Percentiles rank a stretch among this genome's conserved stretches.
Evolutionary conservation across 2,797 vertebrate species (phyloP).

Genomic region (Helicolenus hilgendorfi): DNA sequence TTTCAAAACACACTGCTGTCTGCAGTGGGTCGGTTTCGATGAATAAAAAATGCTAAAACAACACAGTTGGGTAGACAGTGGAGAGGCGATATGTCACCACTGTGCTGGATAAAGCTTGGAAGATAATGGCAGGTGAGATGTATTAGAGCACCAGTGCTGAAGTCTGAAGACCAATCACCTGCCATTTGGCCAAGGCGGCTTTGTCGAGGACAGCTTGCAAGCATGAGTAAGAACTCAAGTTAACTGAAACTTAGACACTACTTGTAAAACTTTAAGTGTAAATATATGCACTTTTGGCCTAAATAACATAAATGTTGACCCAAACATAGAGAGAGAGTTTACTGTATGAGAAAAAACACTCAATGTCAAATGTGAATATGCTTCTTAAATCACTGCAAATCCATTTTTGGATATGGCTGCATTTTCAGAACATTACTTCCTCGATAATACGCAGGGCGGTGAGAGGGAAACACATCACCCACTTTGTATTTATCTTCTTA

Average conservation of each 20-base stretch:
- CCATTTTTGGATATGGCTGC: conserved; percentile 22
- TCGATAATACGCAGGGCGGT: conserved; percentile 47
- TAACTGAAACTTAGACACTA: not conserved
- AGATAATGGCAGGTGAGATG: conserved; percentile 37
- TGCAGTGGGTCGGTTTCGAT: conserved; percentile 9
- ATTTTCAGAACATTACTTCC: conserved; percentile 39
- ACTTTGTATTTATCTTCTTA: conserved; percentile 72
- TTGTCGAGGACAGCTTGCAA: not conserved
- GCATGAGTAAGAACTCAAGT: not conserved
- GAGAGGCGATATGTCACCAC: conserved; percentile 28
- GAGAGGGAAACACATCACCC: conserved; percentile 32
- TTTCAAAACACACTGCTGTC: conserved; percentile 26
- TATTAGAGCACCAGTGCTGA: conserved; percentile 25
- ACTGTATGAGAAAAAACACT: not conserved
- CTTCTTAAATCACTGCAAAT: not conserved
- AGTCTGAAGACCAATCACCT: conserved; percentile 18
- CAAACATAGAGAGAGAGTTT: not conserved
- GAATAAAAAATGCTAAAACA: conserved; percentile 49
- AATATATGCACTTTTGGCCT: not conserved
- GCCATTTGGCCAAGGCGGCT: not conserved
- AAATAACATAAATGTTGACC: not conserved
- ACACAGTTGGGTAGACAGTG: conserved; percentile 1
- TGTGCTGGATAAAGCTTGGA: conserved; percentile 21
- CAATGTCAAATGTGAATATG: not conserved
- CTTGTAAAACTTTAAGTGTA: not conserved